Evolutionary conservation across 2,888 invertebrate species (phyloP), one percentile per base, ranked within the genome.

Genomic region (Drosophila antonietae): DNA sequence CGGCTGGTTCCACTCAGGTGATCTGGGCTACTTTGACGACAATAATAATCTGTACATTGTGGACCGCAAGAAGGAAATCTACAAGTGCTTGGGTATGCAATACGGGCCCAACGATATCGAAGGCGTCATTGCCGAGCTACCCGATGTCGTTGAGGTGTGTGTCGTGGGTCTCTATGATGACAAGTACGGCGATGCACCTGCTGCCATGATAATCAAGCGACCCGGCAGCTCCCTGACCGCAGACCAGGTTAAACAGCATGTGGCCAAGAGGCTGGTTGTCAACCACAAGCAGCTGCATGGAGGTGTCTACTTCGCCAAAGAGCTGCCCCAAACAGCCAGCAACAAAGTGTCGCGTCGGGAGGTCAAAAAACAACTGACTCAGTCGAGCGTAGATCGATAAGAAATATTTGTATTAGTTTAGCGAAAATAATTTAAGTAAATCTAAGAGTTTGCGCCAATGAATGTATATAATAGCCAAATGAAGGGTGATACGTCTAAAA

Each of bases 21-120:
- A 92, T 61, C 33, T 91, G 59, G 92, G 91, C 2, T 87, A 88
- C 59, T 84, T 92, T 56, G 90, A 91, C 64, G 75, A 85, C 2
- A 72, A 88, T 1, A 73, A 88, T 5, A 74, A 66, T 64, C 66
- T 91, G 7, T 83, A 73, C 64, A 53, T 90, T 5, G 80, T 82
- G 15, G 92, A 84, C 65, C 83, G 91, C 2, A 90, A 83, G 49
- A 92, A 91, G 72, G 90, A 92, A 12, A 80, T 85, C 15, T 64
- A 82, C 0, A 90, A 90, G 56, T 90, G 83, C 63, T 49, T 78
- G 10, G 77, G 81, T n/a, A 76, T 68, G 67, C 83, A 86, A 1
- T 80, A 80, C 47, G 83, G 68, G 53, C 83, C 89, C 23, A 74
- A 65, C 12, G 87, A 89, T 5, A 88, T 91, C 20, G 91, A 91